A percentile compares a stretch with the other conserved stretches of the same genome.
These are phyloP conservation scores for Calameuta filiformis DNA, from an alignment of 2,888 invertebrate species.

Conservation along the genomic window DNA sequence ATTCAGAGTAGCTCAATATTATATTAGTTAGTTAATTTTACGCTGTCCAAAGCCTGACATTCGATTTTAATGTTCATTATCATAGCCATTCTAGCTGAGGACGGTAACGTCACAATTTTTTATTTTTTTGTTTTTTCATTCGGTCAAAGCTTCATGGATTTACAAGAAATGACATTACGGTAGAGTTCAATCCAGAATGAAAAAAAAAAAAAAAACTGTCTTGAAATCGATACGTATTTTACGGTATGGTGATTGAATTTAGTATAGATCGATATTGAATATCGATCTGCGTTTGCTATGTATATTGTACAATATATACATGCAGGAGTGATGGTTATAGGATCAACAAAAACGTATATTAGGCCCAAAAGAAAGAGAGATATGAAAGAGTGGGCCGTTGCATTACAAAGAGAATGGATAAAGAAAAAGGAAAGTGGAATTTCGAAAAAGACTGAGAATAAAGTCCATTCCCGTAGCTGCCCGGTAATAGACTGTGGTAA, in stretches of 20 bases:
- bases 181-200: not conserved
- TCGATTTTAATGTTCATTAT: slow-evolving; percentile 5
- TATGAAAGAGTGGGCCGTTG: not conserved
- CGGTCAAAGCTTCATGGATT: not conserved
- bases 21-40: slow-evolving; percentile 1
- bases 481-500: not conserved
- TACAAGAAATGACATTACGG: not conserved
- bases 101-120: not conserved
- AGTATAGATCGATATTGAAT: not conserved
- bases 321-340: too few relatives aligned
- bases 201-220: not conserved
- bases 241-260: not conserved
- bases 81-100: not conserved
- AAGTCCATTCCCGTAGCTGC: not conserved
- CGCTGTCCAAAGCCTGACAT: not conserved
- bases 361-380: not conserved
- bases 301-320: not conserved
- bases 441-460: not conserved
- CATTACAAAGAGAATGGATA: not conserved
- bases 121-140: not conserved
- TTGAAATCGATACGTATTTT: not conserved
- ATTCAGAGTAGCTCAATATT: not conserved
- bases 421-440: not conserved
- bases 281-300: not conserved
- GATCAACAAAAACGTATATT: not conserved